These are phyloP conservation scores for Blomia tropicalis DNA, from an alignment of 2,888 invertebrate genomes.

Conservation along the genomic window DNA sequence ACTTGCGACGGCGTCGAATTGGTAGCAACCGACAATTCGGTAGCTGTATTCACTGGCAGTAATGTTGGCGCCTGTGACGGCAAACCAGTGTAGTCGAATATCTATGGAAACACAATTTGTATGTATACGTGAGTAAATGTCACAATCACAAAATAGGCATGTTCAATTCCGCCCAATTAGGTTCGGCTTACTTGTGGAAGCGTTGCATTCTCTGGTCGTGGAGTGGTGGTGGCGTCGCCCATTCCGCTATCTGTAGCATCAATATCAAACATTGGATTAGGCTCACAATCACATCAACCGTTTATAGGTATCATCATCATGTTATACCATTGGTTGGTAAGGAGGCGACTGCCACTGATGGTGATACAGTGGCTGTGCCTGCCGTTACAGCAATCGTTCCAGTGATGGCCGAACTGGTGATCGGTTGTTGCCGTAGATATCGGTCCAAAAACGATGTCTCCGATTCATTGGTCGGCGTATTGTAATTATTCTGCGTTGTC, in stretches of 20 bases:
- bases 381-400: slow-evolving; percentile 24
- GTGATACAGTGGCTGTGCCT: slow-evolving; percentile 2
- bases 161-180: background rate
- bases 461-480: background rate
- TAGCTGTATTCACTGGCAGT: slow-evolving; percentile 27
- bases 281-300: background rate
- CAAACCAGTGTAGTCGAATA: slow-evolving; percentile 80
- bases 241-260: slow-evolving; percentile 91
- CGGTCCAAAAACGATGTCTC: slow-evolving; percentile 28
- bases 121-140: too few species aligned
- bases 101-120: slow-evolving; percentile 45
- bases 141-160: background rate
- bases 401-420: slow-evolving; percentile 4
- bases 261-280: slow-evolving; percentile 72
- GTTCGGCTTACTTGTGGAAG: background rate
- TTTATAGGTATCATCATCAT: background rate
- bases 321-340: slow-evolving; percentile 13
- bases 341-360: background rate
- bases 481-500: background rate
- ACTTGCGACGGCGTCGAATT: slow-evolving; percentile 27
- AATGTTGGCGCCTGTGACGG: slow-evolving; percentile 44
- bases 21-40: slow-evolving; percentile 26
- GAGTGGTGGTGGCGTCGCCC: slow-evolving; percentile 80
- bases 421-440: slow-evolving; percentile 27
- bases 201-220: slow-evolving; percentile 42